Percentiles rank a stretch among this genome's conserved stretches.
These are phyloP conservation scores for Gymnoscelis rufifasciata DNA, from an alignment of 2,888 invertebrate species.

Conservation along the genomic window DNA sequence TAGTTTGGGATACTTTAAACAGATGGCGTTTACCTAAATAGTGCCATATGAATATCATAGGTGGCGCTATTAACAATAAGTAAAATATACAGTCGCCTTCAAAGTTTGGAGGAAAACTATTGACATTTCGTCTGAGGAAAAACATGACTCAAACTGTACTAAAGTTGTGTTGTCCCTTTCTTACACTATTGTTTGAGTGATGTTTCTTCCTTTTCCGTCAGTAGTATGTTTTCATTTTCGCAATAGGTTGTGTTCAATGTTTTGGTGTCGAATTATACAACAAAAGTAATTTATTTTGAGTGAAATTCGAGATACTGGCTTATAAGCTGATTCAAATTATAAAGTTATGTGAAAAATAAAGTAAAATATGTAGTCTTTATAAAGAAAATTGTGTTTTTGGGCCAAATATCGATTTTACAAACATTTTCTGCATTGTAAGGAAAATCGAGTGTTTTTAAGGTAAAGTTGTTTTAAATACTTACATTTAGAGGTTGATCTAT, in stretches of 20 bases:
- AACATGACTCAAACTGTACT: slow-evolving; percentile 5
- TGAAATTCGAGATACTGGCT: slow-evolving; percentile 10
- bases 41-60: slow-evolving; percentile 4
- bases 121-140: slow-evolving; percentile 6
- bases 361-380: background rate
- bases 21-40: no score
- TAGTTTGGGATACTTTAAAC: no score
- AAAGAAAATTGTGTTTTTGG: slow-evolving; percentile 7
- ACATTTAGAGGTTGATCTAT: no score
- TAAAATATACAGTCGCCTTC: slow-evolving; percentile 5
- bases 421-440: slow-evolving; percentile 1
- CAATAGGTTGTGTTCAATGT: slow-evolving; percentile 11
- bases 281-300: background rate
- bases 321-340: background rate
- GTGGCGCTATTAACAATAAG: background rate
- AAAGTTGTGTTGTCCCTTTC: slow-evolving; percentile 14
- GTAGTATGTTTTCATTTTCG: slow-evolving; percentile 19
- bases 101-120: slow-evolving; percentile 8
- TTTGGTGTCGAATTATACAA: background rate
- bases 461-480: no score
- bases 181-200: background rate
- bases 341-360: background rate
- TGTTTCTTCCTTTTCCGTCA: slow-evolving; percentile 4
- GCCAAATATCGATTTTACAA: slow-evolving; percentile 23
- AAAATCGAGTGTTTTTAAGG: no score